phyloP scores from a whole-genome alignment of 2,888 invertebrate genomes.

The Pterostichus niger region DNA sequence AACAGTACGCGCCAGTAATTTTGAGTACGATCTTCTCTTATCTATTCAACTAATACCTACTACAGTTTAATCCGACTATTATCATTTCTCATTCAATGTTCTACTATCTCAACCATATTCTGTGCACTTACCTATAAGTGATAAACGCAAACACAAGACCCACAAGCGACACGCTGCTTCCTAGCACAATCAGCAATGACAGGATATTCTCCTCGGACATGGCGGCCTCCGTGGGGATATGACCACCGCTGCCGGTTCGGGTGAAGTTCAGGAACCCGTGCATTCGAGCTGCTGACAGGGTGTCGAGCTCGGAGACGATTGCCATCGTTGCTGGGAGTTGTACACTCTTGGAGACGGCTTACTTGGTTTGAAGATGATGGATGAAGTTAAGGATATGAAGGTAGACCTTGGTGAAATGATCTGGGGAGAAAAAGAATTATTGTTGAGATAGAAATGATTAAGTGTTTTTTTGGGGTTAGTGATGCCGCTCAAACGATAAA shows the following conservation, averaged over 20 bases:
- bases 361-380: no score
- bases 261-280: constrained; percentile 77
- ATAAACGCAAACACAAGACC: constrained; percentile 85
- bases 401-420: no score
- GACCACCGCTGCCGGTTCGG: constrained; percentile 68
- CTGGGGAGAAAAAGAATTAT: no score
- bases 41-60: no score
- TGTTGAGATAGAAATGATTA: no score
- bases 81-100: no score
- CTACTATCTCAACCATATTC: not conserved
- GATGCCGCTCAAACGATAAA: no score
- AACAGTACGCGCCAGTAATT: no score
- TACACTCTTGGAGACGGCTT: not conserved
- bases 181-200: constrained; percentile 82
- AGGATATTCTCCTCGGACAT: constrained; percentile 81
- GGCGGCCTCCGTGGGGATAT: constrained; percentile 70
- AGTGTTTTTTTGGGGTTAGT: no score
- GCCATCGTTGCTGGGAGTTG: constrained; percentile 1
- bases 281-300: constrained; percentile 77
- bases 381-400: no score
- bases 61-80: no score
- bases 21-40: no score
- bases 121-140: constrained; percentile 81
- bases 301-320: constrained; percentile 75
- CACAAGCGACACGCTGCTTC: constrained; percentile 83